Evolutionary conservation across 2,888 invertebrate species (phyloP), one percentile per base, ranked within the genome.

Genomic region (Eustalomyia histrio): DNA sequence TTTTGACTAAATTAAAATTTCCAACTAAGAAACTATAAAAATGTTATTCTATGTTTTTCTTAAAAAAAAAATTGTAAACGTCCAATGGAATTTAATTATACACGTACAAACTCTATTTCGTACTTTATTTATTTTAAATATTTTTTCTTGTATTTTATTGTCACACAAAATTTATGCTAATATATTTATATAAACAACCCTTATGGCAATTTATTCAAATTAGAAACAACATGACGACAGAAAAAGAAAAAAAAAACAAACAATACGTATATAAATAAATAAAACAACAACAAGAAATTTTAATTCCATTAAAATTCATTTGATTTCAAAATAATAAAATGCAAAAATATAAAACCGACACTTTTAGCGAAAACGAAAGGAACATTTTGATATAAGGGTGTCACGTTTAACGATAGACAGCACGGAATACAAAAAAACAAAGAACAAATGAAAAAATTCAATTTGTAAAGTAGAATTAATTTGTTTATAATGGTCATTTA

Each of bases 261-360:
- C 57, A 52, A 39, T 12, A 55, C 29, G 50, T 60, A 52, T 53
- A 68, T 58, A 65, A 63, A 64, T 64, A 74, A 60, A 71, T 55
- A 74, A 50, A 73, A 24, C 53, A 67, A 67, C 50, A 76, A 61
- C 9, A 68, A 57, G 61, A 78, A 80, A 74, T 73, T 76, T 73
- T 64, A 79, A 79, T 79, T 76, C 79, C 67, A 76, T 79, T 73
- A 83, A 83, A 83, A 83, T 81, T 81, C 79, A 83, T 81, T 81
- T 78, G 78, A 74, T 81, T 80, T 74, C 24, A 74, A 74, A 78
- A 69, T 81, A 78, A 76, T 61, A 69, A 80, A 81, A 81, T 81
- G 80, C 73, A 1, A 60, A 78, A 78, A 74, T 81, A 65, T 29
- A 3, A 29, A 55, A 74, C 55, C 64, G 60, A 64, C 67, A 61